Percentiles rank a stretch among this genome's conserved stretches.
Evolutionary conservation across 1,140 invertebrate species (phyloP).

Genomic region (Mesaphorura yosii): DNA sequence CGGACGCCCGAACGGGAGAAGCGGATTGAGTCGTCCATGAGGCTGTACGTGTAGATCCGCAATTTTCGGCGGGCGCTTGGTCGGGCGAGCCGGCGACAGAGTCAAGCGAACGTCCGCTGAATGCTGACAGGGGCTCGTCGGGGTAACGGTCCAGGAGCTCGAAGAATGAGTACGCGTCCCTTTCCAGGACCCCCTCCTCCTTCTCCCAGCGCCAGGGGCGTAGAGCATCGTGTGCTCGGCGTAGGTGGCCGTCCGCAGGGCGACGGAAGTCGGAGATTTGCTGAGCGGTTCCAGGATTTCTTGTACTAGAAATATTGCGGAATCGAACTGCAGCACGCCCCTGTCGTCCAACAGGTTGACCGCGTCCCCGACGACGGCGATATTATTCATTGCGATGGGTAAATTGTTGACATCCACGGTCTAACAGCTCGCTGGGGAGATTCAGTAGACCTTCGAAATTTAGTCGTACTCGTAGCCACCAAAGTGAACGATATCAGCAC

Average conservation of each 20-base stretch:
- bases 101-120: neutral
- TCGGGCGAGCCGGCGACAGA: neutral
- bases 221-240: conserved; percentile 10
- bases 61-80: neutral
- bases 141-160: neutral
- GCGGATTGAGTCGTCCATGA: conserved; percentile 3
- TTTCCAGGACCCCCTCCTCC: neutral
- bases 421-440: too few relatives aligned
- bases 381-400: too few relatives aligned
- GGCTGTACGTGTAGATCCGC: conserved; percentile 1
- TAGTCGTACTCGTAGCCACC: too few relatives aligned
- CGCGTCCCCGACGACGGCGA: too few relatives aligned
- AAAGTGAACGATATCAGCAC: too few relatives aligned
- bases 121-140: neutral
- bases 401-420: too few relatives aligned
- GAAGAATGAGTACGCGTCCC: neutral
- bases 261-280: neutral
- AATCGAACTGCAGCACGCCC: too few relatives aligned
- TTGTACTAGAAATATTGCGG: neutral
- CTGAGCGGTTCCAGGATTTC: conserved; percentile 8
- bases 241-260: neutral
- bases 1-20: conserved; percentile 1
- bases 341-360: too few relatives aligned
- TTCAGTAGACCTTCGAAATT: too few relatives aligned
- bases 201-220: neutral